Conservation (phyloP, 2,113 vertebrate genomes). For the Mustela lutreola region DNA sequence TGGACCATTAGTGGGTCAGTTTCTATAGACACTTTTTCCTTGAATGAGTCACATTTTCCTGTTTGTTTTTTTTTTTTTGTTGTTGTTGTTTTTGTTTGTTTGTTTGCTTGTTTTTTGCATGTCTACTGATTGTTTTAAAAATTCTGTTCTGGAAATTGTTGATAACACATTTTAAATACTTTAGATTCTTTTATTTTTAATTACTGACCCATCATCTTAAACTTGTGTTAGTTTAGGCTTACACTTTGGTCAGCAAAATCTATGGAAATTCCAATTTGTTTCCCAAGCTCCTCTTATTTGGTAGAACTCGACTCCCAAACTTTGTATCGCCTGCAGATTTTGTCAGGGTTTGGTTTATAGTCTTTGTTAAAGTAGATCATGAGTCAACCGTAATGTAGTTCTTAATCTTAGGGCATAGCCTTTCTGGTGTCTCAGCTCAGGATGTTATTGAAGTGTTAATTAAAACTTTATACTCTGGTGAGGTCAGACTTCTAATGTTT, state of each 20-base stretch:
- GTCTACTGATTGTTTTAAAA: background rate
- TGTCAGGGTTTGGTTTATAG: background rate
- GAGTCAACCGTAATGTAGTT: background rate
- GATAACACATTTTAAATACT: background rate
- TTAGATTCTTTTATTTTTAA: background rate
- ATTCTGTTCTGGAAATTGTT: background rate
- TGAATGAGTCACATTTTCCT: background rate
- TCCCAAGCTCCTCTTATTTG: background rate
- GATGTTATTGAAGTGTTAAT: background rate
- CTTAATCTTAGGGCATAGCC: background rate
- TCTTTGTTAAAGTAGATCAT: background rate
- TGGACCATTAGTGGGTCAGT: background rate
- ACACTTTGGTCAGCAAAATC: background rate
- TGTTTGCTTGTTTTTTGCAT: background rate
- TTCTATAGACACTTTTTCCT: conserved; percentile 22
- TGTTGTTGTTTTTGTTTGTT: background rate
- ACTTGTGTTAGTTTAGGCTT: background rate
- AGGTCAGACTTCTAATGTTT: background rate
- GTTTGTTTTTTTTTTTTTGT: background rate
- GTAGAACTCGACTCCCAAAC: background rate
- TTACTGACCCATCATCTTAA: background rate
- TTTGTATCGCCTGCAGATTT: background rate
- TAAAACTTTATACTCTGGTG: background rate
- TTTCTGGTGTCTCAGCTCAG: background rate
- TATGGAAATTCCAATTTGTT: background rate